These are phyloP conservation scores for Orchestes rusci DNA, from an alignment of 2,888 invertebrate genomes.

Conservation along the genomic window DNA sequence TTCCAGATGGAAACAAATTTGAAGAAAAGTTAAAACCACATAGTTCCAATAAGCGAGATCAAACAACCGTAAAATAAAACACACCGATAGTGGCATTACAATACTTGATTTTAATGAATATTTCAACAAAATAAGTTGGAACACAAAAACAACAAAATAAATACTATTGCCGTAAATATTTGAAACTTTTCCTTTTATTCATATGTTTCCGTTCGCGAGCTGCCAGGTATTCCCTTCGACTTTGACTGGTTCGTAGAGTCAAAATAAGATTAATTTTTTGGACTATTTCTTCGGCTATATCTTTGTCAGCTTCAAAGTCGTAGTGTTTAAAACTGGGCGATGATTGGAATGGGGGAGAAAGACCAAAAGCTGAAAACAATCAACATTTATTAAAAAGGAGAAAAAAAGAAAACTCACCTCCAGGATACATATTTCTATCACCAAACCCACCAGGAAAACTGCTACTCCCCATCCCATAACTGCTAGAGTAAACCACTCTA, in stretches of 20 bases:
- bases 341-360: slow-evolving; percentile 39
- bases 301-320: slow-evolving; percentile 78
- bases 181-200: slow-evolving; percentile 44
- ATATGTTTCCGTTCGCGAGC: slow-evolving; percentile 64
- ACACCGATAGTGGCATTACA: too few species aligned
- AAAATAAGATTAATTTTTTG: slow-evolving; percentile 82
- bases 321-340: slow-evolving; percentile 71
- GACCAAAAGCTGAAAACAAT: slow-evolving; percentile 30
- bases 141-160: too few species aligned
- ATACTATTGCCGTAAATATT: slow-evolving; percentile 14
- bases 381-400: too few species aligned
- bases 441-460: too few species aligned
- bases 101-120: too few species aligned
- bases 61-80: too few species aligned
- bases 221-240: slow-evolving; percentile 74
- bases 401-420: too few species aligned
- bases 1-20: too few species aligned
- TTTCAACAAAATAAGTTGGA: too few species aligned
- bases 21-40: too few species aligned
- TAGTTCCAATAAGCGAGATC: too few species aligned
- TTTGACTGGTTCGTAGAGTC: slow-evolving; percentile 71
- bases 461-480: slow-evolving; percentile 19
- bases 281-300: slow-evolving; percentile 73
- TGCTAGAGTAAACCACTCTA: slow-evolving; percentile 58
- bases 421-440: too few species aligned